Base-by-base conservation (phyloP, 2,113 vertebrate species). In the Onychostruthus taczanowskii region DNA sequence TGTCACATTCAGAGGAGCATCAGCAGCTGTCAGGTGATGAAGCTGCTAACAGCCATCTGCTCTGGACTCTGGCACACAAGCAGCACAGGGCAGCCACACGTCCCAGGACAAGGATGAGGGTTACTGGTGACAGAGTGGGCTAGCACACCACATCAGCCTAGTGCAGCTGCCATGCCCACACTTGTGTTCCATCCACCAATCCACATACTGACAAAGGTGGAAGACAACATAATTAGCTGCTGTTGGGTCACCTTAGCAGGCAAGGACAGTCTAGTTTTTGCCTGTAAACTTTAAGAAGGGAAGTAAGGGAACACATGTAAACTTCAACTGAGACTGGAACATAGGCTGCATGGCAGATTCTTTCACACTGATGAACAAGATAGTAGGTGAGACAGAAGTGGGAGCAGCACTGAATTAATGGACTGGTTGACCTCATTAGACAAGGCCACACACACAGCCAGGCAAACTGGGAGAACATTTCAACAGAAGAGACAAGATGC, bases 251-350 rank as follows among this genome's bases (percentile, higher is more conserved):
- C 66, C 58, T 74, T 46, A 74, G 59, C 78, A 76, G 46, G 43
- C 72, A 37, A 66, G 61, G 26, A 20, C 63, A 84, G 17, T 63
- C 39, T 83, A 76, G 30, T 66, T 94, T 78, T 74, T 28, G 14
- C 11, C 35, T 66, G 55, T 80, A 90, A 93, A 91, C 70, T 86
- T 77, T 3, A 56, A 13, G 13, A 66, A 33, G 11, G 11, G 10
- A 80, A 93, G n/a, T 30, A 90, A 5, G 10, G 76, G 8, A 80
- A 89, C 7, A 78, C 41, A 41, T 21, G 55, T 89, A 94, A 90
- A 93, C 94, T 90, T 85, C 11, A 90, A 24, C 72, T 27, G 37
- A 85, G 52, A 87, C 52, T 41, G 31, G 30, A 91, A 89, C 53
- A 93, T 3, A 47, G 62, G 37, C 66, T 61, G 69, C 73, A 37